Conservation (phyloP, 2,797 vertebrate species). For the Falco rusticolus region DNA sequence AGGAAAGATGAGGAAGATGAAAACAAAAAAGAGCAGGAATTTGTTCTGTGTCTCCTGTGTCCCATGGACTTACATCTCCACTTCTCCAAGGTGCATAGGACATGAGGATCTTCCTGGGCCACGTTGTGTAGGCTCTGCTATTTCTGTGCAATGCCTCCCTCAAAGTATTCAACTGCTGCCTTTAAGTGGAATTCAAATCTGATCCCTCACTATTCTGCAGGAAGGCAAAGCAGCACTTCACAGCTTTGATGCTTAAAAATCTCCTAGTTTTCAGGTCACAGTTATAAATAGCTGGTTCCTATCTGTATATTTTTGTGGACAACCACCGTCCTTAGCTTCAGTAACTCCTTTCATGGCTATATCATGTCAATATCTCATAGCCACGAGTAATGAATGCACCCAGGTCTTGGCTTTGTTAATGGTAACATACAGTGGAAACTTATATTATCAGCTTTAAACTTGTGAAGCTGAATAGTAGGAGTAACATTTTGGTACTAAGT, state of each 20-base stretch:
- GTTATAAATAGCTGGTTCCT: background rate
- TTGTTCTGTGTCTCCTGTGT: background rate
- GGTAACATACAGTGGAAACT: background rate
- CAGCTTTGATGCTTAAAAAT: background rate
- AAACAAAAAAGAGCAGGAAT: background rate
- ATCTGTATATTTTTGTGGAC: background rate
- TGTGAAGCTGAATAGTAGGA: background rate
- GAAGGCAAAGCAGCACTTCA: background rate
- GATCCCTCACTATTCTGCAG: background rate
- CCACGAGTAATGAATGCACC: background rate
- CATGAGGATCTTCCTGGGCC: background rate
- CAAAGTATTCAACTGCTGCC: background rate
- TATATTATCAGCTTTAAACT: background rate
- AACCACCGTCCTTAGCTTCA: background rate
- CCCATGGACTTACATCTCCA: background rate
- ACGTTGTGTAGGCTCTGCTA: background rate
- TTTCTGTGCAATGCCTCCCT: background rate
- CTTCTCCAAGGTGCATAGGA: fast-evolving
- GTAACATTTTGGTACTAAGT: background rate
- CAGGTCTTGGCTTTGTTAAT: background rate
- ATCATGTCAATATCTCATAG: background rate
- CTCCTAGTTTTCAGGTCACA: background rate
- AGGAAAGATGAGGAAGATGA: background rate
- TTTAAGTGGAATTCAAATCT: background rate
- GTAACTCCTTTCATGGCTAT: background rate